Evolutionary conservation across 2,113 vertebrate species (phyloP).

Genomic region (Murina feae): DNA sequence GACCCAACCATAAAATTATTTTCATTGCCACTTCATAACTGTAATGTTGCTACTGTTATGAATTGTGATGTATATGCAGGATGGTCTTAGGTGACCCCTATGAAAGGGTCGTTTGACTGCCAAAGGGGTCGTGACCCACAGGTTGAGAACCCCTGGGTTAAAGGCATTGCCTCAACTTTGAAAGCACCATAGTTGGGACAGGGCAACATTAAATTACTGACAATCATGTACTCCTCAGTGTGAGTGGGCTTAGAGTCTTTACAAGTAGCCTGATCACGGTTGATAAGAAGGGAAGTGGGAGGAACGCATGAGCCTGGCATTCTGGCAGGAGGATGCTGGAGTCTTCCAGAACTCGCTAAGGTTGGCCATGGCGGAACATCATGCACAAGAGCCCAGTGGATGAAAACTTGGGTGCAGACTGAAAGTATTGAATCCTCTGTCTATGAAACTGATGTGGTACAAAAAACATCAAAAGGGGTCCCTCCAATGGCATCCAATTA

Average conservation of each 20-base stretch:
- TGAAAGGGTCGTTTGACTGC: no score
- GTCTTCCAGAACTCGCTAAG: neutral
- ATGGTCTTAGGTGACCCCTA: no score
- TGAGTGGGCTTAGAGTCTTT: neutral
- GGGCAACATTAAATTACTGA: neutral
- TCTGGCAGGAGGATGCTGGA: neutral
- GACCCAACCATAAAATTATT: no score
- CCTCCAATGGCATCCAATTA: neutral
- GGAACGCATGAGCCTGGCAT: neutral
- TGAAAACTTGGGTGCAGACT: fast-evolving
- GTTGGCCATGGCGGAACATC: fast-evolving
- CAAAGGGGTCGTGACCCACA: no score
- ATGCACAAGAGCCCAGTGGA: neutral
- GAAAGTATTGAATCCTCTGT: neutral
- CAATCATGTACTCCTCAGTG: neutral
- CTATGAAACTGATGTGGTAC: neutral
- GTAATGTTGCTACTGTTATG: no score
- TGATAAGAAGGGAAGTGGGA: neutral
- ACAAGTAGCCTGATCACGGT: neutral
- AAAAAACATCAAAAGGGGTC: neutral
- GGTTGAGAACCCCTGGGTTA: no score
- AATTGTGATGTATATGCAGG: no score
- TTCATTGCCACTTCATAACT: no score
- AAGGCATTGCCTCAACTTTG: neutral
- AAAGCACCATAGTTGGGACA: neutral